Evolutionary conservation across 2,888 invertebrate species (phyloP).

Genomic region (Bruchidius siliquastri): DNA sequence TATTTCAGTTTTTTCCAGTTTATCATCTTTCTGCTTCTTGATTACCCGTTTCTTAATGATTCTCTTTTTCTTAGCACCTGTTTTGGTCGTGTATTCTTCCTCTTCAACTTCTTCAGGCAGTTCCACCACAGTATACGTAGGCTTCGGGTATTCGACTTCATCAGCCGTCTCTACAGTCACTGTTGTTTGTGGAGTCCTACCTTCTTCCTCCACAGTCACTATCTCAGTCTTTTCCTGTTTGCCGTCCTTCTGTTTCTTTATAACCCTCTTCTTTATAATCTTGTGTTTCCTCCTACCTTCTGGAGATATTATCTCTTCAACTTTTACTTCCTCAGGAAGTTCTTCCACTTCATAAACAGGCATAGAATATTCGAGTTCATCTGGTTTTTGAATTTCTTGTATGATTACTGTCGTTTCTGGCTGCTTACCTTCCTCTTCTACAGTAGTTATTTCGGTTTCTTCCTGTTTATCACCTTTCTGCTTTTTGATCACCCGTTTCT

Average conservation of each 20-base stretch:
- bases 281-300: conserved; percentile 29
- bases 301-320: conserved; percentile 19
- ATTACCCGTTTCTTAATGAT: conserved; percentile 43
- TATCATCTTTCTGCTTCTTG: conserved; percentile 42
- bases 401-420: conserved; percentile 37
- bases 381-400: conserved; percentile 21
- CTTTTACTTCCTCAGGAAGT: conserved; percentile 17
- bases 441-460: conserved; percentile 24
- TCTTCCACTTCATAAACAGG: conserved; percentile 9
- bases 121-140: conserved; percentile 24
- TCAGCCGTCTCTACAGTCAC: conserved; percentile 32
- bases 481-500: conserved; percentile 44
- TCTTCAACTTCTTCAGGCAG: conserved; percentile 26
- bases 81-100: conserved; percentile 39
- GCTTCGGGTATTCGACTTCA: conserved; percentile 29
- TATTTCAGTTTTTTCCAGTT: conserved; percentile 38
- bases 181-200: conserved; percentile 22
- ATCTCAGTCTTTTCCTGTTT: conserved; percentile 42
- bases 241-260: conserved; percentile 43
- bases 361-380: conserved; percentile 10
- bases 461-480: conserved; percentile 43
- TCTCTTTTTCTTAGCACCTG: conserved; percentile 35
- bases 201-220: conserved; percentile 27
- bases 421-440: conserved; percentile 40
- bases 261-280: conserved; percentile 43